Evolutionary conservation across 2,797 vertebrate species (phyloP), one percentile per base, ranked within the genome.

Genomic region (Triplophysa bombifrons): DNA sequence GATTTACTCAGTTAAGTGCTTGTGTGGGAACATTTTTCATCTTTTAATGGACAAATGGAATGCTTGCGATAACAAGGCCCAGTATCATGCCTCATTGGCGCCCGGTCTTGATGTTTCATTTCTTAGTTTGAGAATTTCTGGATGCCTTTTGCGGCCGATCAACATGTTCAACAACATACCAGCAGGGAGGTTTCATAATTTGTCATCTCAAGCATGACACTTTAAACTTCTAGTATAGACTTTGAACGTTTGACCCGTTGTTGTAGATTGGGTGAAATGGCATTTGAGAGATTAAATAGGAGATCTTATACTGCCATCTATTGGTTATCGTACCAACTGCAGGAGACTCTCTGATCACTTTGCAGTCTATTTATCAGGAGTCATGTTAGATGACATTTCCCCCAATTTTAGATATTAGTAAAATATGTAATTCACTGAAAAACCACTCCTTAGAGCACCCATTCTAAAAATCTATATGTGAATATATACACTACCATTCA

Each of bases 271-370:
- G 4, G 16, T 56, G 16, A 56, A 67, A 56, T 55, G 13, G 1
- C 3, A 27, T 48, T 53, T 14, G 10, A 65, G 30, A 30, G 41
- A 69, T 22, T 60, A 8, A 6, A 69, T 50, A 25, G 1, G 41
- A 53, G 55, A 48, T 70, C 2, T 53, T 58, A 38, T 56, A 53
- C 80, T 79, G 83, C 72, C 90, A 77, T 66, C 88, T 88, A 72
- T 1, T 84, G 90, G 48, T 11, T 0, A 3, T 1, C 16, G 2
- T 64, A 1, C 68, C 17, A 72, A 69, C 83, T 80, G 50, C 19
- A 50, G 64, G 68, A 22, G 10, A 20, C 7, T 69, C 1, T 53
- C 19, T 53, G 19, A 46, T 46, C 44, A 46, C 44, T 11, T 46
- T 13, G 9, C 6, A 8, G 17, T 19, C 1, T 53, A 20, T 55